Base-by-base conservation (phyloP, 2,113 vertebrate genomes). In the Coreoperca whiteheadi region DNA sequence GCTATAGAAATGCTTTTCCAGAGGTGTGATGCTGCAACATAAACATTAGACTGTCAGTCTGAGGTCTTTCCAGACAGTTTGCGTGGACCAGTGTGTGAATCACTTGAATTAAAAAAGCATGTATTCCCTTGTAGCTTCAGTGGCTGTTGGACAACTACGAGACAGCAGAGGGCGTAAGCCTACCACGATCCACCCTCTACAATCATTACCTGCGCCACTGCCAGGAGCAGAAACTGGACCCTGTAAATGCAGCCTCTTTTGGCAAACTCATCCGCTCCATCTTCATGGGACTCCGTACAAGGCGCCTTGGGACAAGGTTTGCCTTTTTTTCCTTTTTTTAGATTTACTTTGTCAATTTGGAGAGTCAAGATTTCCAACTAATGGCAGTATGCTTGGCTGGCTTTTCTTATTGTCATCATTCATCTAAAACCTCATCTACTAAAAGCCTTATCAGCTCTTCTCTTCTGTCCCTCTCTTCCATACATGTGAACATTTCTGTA, bases 91-190 rank as follows among this genome's bases (percentile, higher is more conserved):
- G 34, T 50, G 25, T 86, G 30, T 54, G 53, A 83, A 46, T 53
- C 57, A n/a, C 56, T 59, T 39, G 69, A 80, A 48, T 78, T 4
- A 66, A 81, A 34, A 66, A n/a, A 63, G 11, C 25, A 25, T 71
- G 25, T 81, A 2, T 83, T 79, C 50, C 73, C 65, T 79, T 87
- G 39, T 91, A 99, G 98, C 97, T 99, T 71, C 98, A 99, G 93
- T 99, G 98, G 98, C 95, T 99, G 85, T 88, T 99, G 93, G 98
- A 99, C 81, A 99, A 99, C 82, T 99, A 99, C 0, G 98, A 99
- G 92, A 99, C 98, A 0, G 98, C 98, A 0, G 98, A 99, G 79
- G 98, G 98, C 0, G 98, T 99, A 66, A 99, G 98, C 91, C 95
- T 99, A 23, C 98, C 98, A 61, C 91, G 98, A 76, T 99, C 98